Evolutionary conservation across 2,113 vertebrate species (phyloP).

Genomic region (Rutilus rutilus): DNA sequence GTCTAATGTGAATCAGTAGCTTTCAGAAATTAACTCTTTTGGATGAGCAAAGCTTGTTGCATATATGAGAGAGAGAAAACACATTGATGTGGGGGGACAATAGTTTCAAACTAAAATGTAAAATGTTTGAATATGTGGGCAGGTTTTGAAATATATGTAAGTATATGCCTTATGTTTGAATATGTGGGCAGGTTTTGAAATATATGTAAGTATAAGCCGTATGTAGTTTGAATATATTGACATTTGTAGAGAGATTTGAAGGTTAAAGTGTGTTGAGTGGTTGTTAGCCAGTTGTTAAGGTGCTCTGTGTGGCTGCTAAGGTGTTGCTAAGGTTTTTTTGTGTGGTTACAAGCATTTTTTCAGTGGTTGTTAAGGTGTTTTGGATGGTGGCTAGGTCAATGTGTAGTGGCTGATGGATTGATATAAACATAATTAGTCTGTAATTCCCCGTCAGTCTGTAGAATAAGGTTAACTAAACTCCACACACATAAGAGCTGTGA

Average conservation of each 20-base stretch:
- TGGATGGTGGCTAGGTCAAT: background rate
- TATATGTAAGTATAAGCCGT: no score
- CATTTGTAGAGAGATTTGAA: background rate
- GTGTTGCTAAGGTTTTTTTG: background rate
- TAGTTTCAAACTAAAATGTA: background rate
- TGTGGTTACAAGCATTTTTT: background rate
- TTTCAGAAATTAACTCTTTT: background rate
- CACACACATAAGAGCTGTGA: slow-evolving; percentile 26
- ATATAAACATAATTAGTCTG: slow-evolving; percentile 9
- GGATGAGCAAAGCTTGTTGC: background rate
- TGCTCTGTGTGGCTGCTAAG: background rate
- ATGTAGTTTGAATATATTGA: no score
- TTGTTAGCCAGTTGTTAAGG: background rate
- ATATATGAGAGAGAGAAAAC: background rate
- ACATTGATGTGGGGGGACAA: background rate
- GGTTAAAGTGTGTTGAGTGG: no score
- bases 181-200: background rate
- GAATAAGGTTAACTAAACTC: background rate
- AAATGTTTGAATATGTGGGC: background rate
- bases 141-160: background rate
- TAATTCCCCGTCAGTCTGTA: background rate
- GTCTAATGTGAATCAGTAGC: background rate
- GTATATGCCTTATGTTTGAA: background rate
- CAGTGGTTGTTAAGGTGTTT: background rate
- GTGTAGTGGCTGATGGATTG: background rate